Conservation (phyloP, 1,140 invertebrate genomes). For the Penaeus indicus region DNA sequence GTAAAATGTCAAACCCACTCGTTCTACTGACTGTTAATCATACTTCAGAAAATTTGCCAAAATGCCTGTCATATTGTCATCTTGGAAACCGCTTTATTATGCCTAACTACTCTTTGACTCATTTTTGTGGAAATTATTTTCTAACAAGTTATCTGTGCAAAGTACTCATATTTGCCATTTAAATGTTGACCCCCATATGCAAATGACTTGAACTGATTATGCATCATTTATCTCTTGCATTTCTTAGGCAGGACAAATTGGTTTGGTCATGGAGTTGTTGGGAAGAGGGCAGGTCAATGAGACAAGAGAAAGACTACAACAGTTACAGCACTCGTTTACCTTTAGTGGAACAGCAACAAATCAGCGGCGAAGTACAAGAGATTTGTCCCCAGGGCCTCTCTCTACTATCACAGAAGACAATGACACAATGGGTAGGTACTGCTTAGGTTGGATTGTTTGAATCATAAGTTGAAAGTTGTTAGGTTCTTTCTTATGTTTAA, state of each 20-base stretch:
- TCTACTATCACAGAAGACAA: constrained; percentile 56
- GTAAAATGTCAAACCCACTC: no score
- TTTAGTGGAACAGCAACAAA: not conserved
- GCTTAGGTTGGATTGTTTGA: not conserved
- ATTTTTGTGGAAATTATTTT: no score
- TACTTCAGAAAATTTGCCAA: no score
- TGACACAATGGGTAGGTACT: constrained; percentile 39
- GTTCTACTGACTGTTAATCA: no score
- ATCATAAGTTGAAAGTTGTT: not conserved
- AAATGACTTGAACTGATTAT: not conserved
- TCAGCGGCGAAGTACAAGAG: not conserved
- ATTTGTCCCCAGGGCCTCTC: constrained; percentile 20
- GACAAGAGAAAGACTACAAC: constrained; percentile 37
- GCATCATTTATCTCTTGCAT: not conserved
- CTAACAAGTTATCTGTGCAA: no score
- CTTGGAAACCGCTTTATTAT: no score
- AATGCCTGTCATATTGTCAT: no score
- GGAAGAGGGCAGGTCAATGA: constrained; percentile 51
- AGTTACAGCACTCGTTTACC: constrained; percentile 48
- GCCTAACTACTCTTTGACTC: no score
- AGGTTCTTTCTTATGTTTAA: no score
- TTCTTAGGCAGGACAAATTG: constrained; percentile 45
- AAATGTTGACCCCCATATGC: no score
- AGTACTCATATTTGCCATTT: not conserved
- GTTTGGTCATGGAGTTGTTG: constrained; percentile 41